These are phyloP conservation scores for Alosa sapidissima DNA, from an alignment of 2,797 vertebrate genomes.

Conservation along the genomic window DNA sequence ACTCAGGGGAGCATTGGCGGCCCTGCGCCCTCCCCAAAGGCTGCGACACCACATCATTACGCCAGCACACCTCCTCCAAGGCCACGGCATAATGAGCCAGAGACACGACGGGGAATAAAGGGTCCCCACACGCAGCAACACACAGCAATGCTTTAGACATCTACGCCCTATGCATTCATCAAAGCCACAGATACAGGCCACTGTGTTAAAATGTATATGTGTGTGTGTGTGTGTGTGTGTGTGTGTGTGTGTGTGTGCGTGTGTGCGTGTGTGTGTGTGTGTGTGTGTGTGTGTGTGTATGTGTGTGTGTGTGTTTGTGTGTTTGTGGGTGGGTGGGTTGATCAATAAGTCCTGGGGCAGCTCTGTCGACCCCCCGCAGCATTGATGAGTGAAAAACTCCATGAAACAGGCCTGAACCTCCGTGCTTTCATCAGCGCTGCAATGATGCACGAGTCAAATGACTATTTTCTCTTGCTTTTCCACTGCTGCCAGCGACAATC, in stretches of 20 bases:
- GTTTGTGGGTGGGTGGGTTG: background rate
- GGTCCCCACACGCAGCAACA: background rate
- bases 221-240: too few species aligned
- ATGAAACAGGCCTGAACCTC: background rate
- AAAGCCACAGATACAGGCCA: background rate
- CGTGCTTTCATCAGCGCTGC: background rate
- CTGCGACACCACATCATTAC: background rate
- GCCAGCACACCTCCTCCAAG: background rate
- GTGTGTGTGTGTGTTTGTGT: background rate
- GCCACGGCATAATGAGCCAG: background rate
- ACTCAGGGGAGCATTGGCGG: background rate
- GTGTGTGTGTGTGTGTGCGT: background rate
- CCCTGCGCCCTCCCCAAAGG: background rate
- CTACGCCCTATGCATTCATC: background rate
- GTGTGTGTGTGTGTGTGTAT: background rate
- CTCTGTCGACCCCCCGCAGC: background rate
- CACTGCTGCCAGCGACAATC: background rate
- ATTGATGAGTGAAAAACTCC: background rate
- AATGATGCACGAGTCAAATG: background rate
- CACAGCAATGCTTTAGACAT: background rate
- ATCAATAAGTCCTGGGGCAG: background rate
- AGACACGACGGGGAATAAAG: background rate
- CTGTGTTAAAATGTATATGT: too few species aligned
- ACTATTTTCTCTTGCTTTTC: background rate
- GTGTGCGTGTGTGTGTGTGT: background rate